These are phyloP conservation scores for Acronicta psi DNA, from an alignment of 2,888 invertebrate genomes.

Conservation along the genomic window DNA sequence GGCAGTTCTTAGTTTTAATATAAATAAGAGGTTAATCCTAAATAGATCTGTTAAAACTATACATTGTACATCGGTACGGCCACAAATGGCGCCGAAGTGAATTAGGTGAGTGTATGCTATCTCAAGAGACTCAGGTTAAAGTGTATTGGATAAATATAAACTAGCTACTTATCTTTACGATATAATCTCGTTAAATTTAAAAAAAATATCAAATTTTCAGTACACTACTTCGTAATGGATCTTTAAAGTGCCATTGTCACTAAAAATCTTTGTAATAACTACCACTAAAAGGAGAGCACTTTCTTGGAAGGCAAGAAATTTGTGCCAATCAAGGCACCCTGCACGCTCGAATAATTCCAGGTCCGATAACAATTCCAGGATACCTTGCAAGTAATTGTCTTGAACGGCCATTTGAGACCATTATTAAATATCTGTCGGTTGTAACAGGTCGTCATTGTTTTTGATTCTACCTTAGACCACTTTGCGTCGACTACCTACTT, in stretches of 20 bases:
- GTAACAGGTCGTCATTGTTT: constrained; percentile 3
- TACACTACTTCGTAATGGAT: no score
- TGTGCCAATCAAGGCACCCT: constrained; percentile 13
- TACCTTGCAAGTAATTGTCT: constrained; percentile 29
- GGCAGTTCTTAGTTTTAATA: constrained; percentile 19
- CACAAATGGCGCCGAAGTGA: constrained; percentile 15
- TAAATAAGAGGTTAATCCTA: constrained; percentile 29
- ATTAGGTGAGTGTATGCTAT: background rate
- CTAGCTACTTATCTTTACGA: no score
- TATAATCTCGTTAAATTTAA: no score
- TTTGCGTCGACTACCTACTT: background rate
- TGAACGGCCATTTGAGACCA: constrained; percentile 16
- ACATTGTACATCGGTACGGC: background rate
- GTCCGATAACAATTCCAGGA: constrained; percentile 18
- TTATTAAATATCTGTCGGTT: constrained; percentile 16
- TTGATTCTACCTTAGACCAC: background rate
- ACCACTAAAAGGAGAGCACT: background rate
- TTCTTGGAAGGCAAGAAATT: constrained; percentile 15
- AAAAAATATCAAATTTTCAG: no score
- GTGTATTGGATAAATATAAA: no score
- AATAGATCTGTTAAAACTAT: constrained; percentile 15
- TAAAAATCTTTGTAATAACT: background rate
- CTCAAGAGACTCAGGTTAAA: no score
- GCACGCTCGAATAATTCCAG: constrained; percentile 5
- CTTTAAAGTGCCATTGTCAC: no score